A percentile compares a stretch with the other conserved stretches of the same genome.
Evolutionary conservation across 2,797 vertebrate species (phyloP).

Genomic region (Malurus leucopterus): DNA sequence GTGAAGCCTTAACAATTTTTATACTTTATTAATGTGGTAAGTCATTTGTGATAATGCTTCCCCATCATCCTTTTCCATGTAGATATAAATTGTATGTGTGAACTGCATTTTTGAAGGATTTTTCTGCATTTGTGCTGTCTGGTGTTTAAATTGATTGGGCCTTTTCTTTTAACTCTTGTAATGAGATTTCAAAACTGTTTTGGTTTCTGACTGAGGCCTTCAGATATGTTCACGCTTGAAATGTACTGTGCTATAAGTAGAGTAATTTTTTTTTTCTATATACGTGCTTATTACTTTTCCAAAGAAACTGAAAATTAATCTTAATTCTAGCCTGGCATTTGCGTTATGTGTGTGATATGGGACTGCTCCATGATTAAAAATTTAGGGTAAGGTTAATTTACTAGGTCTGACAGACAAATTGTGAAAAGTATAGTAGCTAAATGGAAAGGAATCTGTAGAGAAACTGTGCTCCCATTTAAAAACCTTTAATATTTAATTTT

Average conservation of each 20-base stretch:
- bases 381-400: neutral
- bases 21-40: neutral
- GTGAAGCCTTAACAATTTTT: conserved; percentile 27
- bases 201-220: conserved; percentile 39
- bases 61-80: neutral
- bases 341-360: neutral
- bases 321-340: neutral
- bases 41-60: conserved; percentile 11
- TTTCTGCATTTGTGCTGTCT: neutral
- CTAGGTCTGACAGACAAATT: neutral
- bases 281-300: conserved; percentile 11
- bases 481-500: neutral
- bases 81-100: conserved; percentile 12
- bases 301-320: conserved; percentile 3
- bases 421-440: neutral
- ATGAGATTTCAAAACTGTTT: conserved; percentile 46
- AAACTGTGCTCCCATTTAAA: neutral
- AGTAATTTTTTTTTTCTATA: conserved; percentile 42
- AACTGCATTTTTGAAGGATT: conserved; percentile 25
- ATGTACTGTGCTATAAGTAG: neutral
- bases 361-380: neutral
- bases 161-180: conserved; percentile 52
- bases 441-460: neutral
- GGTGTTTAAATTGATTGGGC: conserved; percentile 46
- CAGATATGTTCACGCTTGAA: conserved; percentile 41